Evolutionary conservation across 2,113 vertebrate genomes (phyloP).

Genomic region (Morone saxatilis): DNA sequence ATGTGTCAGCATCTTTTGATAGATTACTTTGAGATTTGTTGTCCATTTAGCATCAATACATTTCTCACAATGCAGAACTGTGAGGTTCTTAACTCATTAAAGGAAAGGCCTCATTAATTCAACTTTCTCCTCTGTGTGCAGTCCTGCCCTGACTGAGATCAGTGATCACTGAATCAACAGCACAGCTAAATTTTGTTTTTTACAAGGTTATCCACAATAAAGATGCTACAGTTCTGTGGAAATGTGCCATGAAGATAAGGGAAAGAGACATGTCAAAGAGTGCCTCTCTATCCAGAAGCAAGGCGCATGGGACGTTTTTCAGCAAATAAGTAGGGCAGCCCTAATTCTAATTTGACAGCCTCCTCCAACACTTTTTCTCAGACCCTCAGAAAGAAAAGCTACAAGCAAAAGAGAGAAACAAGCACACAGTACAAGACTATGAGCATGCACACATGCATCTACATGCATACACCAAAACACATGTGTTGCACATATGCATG

Average conservation of each 20-base stretch:
- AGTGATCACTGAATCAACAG: conserved; percentile 36
- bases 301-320: conserved; percentile 52
- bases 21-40: background rate
- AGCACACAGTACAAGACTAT: background rate
- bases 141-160: conserved; percentile 20
- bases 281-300: conserved; percentile 63
- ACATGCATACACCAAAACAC: conserved; percentile 3
- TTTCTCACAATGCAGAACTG: background rate
- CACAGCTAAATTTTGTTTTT: conserved; percentile 10
- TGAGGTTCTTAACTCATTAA: background rate
- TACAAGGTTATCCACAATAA: conserved; percentile 26
- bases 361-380: conserved; percentile 52
- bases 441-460: background rate
- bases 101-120: background rate
- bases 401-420: conserved; percentile 24
- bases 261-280: conserved; percentile 52
- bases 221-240: conserved; percentile 44
- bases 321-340: conserved; percentile 75
- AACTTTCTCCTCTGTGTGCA: background rate
- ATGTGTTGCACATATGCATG: conserved; percentile 10
- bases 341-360: conserved; percentile 75
- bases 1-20: background rate
- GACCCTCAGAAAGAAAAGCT: conserved; percentile 32
- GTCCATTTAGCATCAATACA: background rate
- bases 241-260: conserved; percentile 56